Evolutionary conservation across 2,113 vertebrate species (phyloP).

Genomic region (Otis tarda): DNA sequence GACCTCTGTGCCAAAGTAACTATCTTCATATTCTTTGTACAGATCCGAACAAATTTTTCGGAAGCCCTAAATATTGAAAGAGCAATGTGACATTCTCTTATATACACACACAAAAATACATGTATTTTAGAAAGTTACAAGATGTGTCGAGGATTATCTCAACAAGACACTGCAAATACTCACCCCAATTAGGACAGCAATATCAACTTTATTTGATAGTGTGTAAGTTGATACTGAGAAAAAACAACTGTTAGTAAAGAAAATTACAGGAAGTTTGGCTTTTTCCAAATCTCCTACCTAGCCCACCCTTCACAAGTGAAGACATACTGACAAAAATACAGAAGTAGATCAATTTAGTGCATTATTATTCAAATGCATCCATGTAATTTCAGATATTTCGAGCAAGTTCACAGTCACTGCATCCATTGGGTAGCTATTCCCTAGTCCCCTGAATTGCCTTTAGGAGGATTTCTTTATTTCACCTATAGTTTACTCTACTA

Average conservation of each 20-base stretch:
- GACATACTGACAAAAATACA: neutral
- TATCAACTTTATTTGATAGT: neutral
- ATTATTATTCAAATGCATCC: neutral
- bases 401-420: neutral
- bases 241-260: neutral
- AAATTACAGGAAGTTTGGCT: neutral
- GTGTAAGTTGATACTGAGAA: neutral
- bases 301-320: neutral
- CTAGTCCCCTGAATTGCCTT: neutral
- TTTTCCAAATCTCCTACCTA: neutral
- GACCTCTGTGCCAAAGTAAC: constrained; percentile 50
- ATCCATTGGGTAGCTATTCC: neutral
- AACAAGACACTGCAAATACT: neutral
- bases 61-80: constrained; percentile 35
- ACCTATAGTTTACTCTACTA: neutral
- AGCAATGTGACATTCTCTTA: neutral
- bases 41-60: constrained; percentile 37
- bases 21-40: constrained; percentile 65
- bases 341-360: neutral
- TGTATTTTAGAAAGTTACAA: neutral
- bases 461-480: neutral
- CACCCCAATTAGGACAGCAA: rapidly evolving
- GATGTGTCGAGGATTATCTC: neutral
- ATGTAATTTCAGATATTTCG: neutral
- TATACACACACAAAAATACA: neutral